Conservation (phyloP, 2,113 vertebrate species). For the Otolemur garnettii region DNA sequence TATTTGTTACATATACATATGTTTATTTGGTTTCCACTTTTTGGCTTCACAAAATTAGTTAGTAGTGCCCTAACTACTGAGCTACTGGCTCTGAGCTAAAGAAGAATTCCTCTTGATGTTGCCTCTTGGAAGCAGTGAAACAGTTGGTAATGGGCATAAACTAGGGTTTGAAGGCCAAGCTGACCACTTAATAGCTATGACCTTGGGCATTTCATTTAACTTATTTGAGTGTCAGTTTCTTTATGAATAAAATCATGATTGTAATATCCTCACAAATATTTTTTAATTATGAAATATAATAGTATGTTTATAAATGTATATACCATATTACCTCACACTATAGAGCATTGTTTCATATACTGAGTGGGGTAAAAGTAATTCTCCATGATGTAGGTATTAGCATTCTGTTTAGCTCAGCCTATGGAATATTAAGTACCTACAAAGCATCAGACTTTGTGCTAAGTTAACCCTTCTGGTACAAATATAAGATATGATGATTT, state of each 20-base stretch:
- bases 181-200: not conserved
- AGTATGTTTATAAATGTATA: not conserved
- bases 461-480: not conserved
- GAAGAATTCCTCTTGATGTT: not conserved
- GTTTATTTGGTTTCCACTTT: no score
- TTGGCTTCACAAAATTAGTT: no score
- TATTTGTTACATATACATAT: no score
- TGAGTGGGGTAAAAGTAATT: not conserved
- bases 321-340: not conserved
- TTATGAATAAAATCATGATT: conserved; percentile 30
- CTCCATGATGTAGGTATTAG: not conserved
- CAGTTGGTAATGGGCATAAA: not conserved
- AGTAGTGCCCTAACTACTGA: no score
- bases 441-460: not conserved
- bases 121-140: not conserved
- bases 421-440: not conserved
- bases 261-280: not conserved
- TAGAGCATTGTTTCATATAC: not conserved
- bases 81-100: not conserved
- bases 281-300: conserved; percentile 27
- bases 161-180: not conserved
- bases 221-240: not conserved
- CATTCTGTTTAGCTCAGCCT: not conserved
- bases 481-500: not conserved
- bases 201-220: not conserved